A percentile compares a stretch with the other conserved stretches of the same genome.
phyloP scores from a whole-genome alignment of 2,113 vertebrate species.

The Ochotona princeps region DNA sequence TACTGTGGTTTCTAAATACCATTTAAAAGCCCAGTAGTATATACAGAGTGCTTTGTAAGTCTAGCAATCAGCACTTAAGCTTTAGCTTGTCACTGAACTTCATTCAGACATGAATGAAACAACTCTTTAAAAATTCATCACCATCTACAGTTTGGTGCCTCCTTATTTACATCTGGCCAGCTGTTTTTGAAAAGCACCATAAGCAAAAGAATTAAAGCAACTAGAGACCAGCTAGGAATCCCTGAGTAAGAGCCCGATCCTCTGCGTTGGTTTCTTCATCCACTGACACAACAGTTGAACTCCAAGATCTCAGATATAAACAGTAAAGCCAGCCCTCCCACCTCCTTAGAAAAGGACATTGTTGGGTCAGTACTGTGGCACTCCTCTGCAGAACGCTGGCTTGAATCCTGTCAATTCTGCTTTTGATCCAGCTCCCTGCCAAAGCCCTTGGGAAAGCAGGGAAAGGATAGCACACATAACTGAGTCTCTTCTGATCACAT shows the following conservation, averaged over 20 bases:
- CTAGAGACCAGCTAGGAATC: not conserved
- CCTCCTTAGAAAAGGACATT: slow-evolving; percentile 12
- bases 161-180: slow-evolving; percentile 21
- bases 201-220: slow-evolving; percentile 36
- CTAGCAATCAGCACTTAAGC: slow-evolving; percentile 35
- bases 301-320: slow-evolving; percentile 13
- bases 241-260: slow-evolving; percentile 30
- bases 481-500: too few relatives aligned
- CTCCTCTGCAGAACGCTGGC: too few relatives aligned
- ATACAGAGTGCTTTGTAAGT: slow-evolving; percentile 48
- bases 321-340: not conserved
- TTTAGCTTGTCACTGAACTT: slow-evolving; percentile 38
- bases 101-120: not conserved
- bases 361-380: too few relatives aligned
- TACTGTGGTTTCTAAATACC: slow-evolving; percentile 34
- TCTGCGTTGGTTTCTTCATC: slow-evolving; percentile 16
- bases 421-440: too few relatives aligned
- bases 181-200: slow-evolving; percentile 31
- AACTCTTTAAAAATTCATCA: slow-evolving; percentile 23
- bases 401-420: too few relatives aligned
- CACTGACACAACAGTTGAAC: not conserved
- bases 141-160: slow-evolving; percentile 31
- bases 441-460: too few relatives aligned
- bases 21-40: not conserved
- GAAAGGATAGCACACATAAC: too few relatives aligned